Evolutionary conservation across 2,888 invertebrate genomes (phyloP), one percentile per base, ranked within the genome.

Genomic region (Sesamia inferens): DNA sequence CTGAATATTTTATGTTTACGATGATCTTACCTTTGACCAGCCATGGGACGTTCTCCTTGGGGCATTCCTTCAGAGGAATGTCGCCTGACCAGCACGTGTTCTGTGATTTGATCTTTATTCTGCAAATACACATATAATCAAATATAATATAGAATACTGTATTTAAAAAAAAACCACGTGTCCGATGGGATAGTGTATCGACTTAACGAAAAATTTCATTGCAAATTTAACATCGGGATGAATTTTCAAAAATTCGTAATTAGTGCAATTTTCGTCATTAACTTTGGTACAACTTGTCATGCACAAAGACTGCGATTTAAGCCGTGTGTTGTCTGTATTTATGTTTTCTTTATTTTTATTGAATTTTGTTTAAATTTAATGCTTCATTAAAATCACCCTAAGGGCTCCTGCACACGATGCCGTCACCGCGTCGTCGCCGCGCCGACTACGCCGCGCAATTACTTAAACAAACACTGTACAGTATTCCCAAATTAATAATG

Each of bases 21-120:
- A 31, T 31, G 73, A 74, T 71, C 84, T 88, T 93, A 98, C 98
- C 97, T 97, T 98, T 98, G 0, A 98, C 98, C 6, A 98, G 93
- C 98, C 98, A 98, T 0, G 98, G 98, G n/a, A 98, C 97, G 65
- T 97, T 97, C 88, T 97, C 97, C 87, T 97, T 98, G 0, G 97
- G 97, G 85, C 97, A 97, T 84, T 97, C 97, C 82, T 96, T 97
- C 31, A 98, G 90, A 0, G 98, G 98, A 86, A 98, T 98, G 87
- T 98, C 98, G 0, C 98, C 98, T 0, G 98, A 98, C 97, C 98
- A 98, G 1, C 97, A 97, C 0, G 96, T 93, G 31, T 97, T 96
- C 16, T 97, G 92, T 0, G 96, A 93, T 19, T 92, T 92, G 79
- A 97, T 97, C 82, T 97, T 96, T 68, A 97, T 92, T 77, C 97